phyloP scores from a whole-genome alignment of 2,888 invertebrate species.

The Chrysolina americana region DNA sequence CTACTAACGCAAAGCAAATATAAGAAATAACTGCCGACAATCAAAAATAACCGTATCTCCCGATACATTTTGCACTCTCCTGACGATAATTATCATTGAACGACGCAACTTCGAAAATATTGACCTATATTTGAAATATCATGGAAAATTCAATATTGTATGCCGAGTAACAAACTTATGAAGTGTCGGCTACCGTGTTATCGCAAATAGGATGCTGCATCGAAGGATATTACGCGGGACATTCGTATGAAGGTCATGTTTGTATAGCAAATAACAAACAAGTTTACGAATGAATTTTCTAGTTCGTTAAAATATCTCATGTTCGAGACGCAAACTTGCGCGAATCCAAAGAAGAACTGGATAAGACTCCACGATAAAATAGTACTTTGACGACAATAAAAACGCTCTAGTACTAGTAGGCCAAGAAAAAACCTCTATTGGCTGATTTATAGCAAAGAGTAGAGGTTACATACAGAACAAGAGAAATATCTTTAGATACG shows the following conservation, averaged over 20 bases:
- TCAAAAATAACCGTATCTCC: conserved; percentile 21
- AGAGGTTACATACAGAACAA: no score
- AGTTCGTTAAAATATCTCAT: no score
- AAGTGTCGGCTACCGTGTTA: background rate
- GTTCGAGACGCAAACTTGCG: background rate
- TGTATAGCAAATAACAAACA: background rate
- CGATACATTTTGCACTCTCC: background rate
- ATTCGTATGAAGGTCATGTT: conserved; percentile 12
- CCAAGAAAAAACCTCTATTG: no score
- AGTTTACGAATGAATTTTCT: background rate
- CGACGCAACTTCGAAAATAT: conserved; percentile 8
- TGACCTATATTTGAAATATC: background rate
- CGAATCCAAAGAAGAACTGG: no score
- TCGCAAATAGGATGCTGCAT: conserved; percentile 6
- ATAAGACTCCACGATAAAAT: no score
- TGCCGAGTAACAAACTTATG: background rate
- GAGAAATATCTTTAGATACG: no score
- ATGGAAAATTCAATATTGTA: background rate
- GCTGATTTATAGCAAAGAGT: no score
- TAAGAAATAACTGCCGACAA: conserved; percentile 18
- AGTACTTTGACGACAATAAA: no score
- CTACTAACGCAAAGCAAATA: background rate
- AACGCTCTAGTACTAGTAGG: no score
- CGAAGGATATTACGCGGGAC: conserved; percentile 4
- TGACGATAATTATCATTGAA: background rate